Conservation (phyloP, 2,113 vertebrate genomes). For the Nycticryphes semicollaris region DNA sequence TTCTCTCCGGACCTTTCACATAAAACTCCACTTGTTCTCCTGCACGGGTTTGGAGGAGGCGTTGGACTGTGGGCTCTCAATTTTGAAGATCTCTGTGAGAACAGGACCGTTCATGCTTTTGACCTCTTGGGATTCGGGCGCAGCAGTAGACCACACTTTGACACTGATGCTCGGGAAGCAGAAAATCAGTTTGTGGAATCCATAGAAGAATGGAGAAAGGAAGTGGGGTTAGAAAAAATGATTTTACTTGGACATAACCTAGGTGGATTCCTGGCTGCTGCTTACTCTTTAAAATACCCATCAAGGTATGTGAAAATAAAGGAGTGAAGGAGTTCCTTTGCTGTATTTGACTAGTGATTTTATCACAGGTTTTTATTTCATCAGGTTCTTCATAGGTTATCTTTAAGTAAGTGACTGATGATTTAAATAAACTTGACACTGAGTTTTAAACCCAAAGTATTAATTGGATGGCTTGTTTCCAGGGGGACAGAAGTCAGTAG, state of each 20-base stretch:
- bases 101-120: constrained; percentile 86
- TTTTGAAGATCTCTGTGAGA: constrained; percentile 85
- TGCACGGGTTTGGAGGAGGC: constrained; percentile 94
- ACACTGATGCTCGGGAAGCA: constrained; percentile 80
- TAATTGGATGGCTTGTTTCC: background rate
- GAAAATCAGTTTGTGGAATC: constrained; percentile 94
- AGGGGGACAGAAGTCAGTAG: background rate
- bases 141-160: constrained; percentile 89
- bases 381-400: background rate
- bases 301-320: constrained; percentile 78
- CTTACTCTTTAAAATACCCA: constrained; percentile 88
- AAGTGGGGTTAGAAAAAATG: constrained; percentile 84
- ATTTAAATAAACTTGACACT: background rate
- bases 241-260: constrained; percentile 95
- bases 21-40: constrained; percentile 89
- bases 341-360: background rate
- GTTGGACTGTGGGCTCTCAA: constrained; percentile 95
- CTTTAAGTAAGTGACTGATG: background rate
- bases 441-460: background rate
- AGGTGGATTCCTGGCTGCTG: constrained; percentile 90
- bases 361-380: background rate
- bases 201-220: constrained; percentile 90
- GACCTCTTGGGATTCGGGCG: constrained; percentile 95
- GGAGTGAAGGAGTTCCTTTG: background rate
- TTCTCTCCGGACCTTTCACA: constrained; percentile 70